Conservation (phyloP, 1,140 invertebrate species). For the Cydia pomonella region DNA sequence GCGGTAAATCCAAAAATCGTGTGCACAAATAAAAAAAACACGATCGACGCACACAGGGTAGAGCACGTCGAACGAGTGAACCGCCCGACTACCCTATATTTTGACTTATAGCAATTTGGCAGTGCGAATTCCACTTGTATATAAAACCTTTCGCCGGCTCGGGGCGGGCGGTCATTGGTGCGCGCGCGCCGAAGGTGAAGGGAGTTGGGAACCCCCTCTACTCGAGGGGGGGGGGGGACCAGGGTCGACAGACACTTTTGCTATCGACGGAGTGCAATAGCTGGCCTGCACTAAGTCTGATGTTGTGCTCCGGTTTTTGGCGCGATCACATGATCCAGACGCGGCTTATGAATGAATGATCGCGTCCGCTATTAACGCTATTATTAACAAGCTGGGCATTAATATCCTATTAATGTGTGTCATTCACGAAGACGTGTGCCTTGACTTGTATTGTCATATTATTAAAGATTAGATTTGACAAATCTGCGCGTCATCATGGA, state of each 20-base stretch:
- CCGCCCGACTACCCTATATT: conserved; percentile 81
- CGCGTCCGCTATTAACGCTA: not conserved
- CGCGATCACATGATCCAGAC: conserved; percentile 39
- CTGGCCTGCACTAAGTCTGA: conserved; percentile 54
- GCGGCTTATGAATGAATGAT: conserved; percentile 3
- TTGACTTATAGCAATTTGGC: conserved; percentile 80
- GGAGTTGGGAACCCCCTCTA: conserved; percentile 70
- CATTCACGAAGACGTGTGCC: too few species aligned
- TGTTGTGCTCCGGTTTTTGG: conserved; percentile 51
- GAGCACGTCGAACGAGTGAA: conserved; percentile 61
- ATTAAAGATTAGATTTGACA: too few species aligned
- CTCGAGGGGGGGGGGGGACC: conserved; percentile 52
- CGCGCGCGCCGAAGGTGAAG: conserved; percentile 70
- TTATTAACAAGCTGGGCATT: not conserved
- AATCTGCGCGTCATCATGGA: too few species aligned
- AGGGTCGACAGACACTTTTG: conserved; percentile 78
- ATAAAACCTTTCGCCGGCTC: conserved; percentile 81
- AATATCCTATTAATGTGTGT: not conserved
- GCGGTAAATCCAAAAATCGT: conserved; percentile 46
- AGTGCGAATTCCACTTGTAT: conserved; percentile 78
- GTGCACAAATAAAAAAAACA: conserved; percentile 41
- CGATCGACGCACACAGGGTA: conserved; percentile 46
- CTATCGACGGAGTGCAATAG: conserved; percentile 66
- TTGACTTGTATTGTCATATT: too few species aligned
- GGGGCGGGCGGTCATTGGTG: conserved; percentile 73